Conservation (phyloP, 2,888 invertebrate species). For the Nezara viridula region DNA sequence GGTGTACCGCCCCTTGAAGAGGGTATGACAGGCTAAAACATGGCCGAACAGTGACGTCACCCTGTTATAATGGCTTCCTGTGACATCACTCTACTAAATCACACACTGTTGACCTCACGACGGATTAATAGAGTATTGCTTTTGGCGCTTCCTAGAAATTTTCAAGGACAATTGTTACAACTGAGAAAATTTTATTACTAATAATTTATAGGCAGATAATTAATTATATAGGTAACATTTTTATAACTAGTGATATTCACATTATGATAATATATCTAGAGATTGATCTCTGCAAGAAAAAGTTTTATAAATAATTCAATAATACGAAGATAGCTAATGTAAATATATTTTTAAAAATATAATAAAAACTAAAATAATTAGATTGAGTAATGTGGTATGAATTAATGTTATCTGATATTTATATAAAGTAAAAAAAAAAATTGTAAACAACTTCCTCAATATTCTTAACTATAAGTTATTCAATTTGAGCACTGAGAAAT, state of each 20-base stretch:
- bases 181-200: not conserved
- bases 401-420: too few relatives aligned
- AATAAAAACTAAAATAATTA: too few relatives aligned
- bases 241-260: not conserved
- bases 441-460: too few relatives aligned
- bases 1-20: slow-evolving; percentile 15
- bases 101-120: not conserved
- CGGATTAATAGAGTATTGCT: not conserved
- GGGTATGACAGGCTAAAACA: not conserved
- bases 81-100: slow-evolving; percentile 6
- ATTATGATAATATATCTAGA: not conserved
- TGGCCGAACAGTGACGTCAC: slow-evolving; percentile 21
- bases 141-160: not conserved
- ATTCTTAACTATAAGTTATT: too few relatives aligned
- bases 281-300: not conserved
- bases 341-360: not conserved
- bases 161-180: not conserved
- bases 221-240: too few relatives aligned
- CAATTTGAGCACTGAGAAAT: too few relatives aligned
- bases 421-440: too few relatives aligned
- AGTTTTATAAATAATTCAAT: not conserved
- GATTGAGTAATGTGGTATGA: too few relatives aligned
- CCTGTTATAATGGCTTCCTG: slow-evolving; percentile 33
- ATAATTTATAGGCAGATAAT: not conserved
- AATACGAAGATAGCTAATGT: too few relatives aligned